These are phyloP conservation scores for Anser brachyrhynchus DNA, from an alignment of 2,113 vertebrate genomes.

Conservation along the genomic window DNA sequence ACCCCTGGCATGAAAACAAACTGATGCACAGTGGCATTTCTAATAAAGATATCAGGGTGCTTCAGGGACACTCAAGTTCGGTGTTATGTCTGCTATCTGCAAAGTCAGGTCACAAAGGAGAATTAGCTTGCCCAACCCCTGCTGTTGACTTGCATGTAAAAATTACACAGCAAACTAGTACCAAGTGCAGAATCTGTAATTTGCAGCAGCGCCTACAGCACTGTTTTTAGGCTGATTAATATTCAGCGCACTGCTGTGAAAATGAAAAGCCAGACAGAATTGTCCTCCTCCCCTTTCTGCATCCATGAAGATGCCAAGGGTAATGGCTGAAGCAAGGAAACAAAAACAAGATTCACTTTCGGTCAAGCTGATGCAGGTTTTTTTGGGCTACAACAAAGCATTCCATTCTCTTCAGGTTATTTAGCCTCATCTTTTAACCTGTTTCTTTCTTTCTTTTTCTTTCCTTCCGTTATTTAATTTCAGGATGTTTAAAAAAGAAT, in stretches of 20 bases:
- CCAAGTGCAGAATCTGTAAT: background rate
- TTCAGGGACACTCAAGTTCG: background rate
- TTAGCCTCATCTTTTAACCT: background rate
- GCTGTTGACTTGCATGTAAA: background rate
- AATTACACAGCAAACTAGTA: background rate
- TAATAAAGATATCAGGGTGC: background rate
- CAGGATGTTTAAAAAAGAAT: background rate
- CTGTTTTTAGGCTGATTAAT: background rate
- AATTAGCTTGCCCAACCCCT: background rate
- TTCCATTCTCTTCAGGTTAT: background rate
- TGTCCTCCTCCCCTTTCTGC: background rate
- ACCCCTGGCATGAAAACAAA: background rate
- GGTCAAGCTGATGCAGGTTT: background rate
- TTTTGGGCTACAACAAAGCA: background rate
- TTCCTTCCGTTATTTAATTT: background rate
- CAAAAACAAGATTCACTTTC: background rate
- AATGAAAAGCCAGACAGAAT: background rate
- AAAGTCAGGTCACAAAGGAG: background rate
- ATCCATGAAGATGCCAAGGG: background rate
- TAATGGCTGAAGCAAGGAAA: background rate
- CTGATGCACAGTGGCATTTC: background rate
- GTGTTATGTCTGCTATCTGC: background rate
- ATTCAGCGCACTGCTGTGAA: slow-evolving; percentile 37
- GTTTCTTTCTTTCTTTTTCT: background rate
- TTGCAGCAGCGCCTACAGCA: background rate